Evolutionary conservation across 2,888 invertebrate genomes (phyloP).

Genomic region (Pandemis cinnamomeana): DNA sequence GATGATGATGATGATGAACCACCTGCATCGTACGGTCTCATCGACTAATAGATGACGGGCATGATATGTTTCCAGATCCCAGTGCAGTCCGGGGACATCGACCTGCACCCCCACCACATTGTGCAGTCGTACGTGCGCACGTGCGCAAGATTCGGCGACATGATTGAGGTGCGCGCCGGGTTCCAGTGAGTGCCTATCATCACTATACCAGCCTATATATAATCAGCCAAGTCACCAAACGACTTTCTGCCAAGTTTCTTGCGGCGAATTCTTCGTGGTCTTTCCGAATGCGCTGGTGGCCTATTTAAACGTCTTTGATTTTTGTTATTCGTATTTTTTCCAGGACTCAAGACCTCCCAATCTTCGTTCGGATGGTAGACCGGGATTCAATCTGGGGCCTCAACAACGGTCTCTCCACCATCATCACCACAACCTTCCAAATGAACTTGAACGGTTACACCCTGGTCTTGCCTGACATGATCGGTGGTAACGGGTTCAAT

Average conservation of each 20-base stretch:
- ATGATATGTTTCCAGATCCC: conserved; percentile 59
- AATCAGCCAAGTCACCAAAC: neutral
- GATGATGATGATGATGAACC: too few species aligned
- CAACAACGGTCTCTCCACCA: conserved; percentile 88
- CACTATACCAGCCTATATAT: too few species aligned
- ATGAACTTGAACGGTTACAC: conserved; percentile 88
- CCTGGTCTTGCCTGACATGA: conserved; percentile 92
- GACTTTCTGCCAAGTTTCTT: too few species aligned
- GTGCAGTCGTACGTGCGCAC: conserved; percentile 83
- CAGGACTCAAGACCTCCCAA: conserved; percentile 87
- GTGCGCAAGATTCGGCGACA: conserved; percentile 85
- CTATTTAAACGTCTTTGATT: too few species aligned
- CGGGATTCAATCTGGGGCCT: conserved; percentile 89
- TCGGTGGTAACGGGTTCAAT: conserved; percentile 88
- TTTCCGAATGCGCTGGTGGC: too few species aligned
- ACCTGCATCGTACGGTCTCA: neutral
- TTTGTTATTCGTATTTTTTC: neutral
- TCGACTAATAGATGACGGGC: too few species aligned
- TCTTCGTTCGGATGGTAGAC: conserved; percentile 91
- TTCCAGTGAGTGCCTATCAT: conserved; percentile 60
- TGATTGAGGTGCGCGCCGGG: conserved; percentile 83
- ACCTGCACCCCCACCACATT: conserved; percentile 82
- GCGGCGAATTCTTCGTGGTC: too few species aligned
- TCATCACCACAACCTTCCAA: conserved; percentile 89
- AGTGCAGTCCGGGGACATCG: conserved; percentile 70